phyloP scores from a whole-genome alignment of 2,888 invertebrate genomes.

The Molorchus minor region DNA sequence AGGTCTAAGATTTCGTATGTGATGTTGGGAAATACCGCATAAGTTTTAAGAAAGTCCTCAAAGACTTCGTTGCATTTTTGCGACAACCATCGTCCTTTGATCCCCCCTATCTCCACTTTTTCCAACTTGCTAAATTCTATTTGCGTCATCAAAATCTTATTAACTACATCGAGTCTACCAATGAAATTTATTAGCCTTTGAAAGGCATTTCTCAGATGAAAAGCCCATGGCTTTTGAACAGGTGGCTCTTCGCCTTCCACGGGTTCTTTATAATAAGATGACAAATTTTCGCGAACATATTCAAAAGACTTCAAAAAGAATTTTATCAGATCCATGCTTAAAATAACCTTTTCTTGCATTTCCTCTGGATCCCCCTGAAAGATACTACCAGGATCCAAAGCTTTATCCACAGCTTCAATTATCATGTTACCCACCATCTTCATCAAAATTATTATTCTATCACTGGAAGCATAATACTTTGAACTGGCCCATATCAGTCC shows the following conservation, averaged over 20 bases:
- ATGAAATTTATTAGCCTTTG: conserved; percentile 72
- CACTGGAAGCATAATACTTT: conserved; percentile 58
- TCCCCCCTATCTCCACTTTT: conserved; percentile 67
- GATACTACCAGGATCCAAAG: conserved; percentile 80
- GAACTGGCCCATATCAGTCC: conserved; percentile 89
- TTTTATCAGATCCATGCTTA: conserved; percentile 51
- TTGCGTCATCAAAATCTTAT: conserved; percentile 77
- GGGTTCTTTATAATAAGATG: conserved; percentile 58
- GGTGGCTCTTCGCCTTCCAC: conserved; percentile 57
- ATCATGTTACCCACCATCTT: conserved; percentile 83
- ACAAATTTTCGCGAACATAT: conserved; percentile 63
- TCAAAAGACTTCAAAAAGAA: conserved; percentile 61
- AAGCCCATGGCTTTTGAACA: conserved; percentile 77
- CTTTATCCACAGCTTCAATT: conserved; percentile 76
- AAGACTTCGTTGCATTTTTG: conserved; percentile 55
- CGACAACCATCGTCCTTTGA: conserved; percentile 57
- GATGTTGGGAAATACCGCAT: conserved; percentile 65
- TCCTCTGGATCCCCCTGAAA: conserved; percentile 81
- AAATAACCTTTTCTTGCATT: conserved; percentile 51
- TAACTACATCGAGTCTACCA: conserved; percentile 71
- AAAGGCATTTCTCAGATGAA: conserved; percentile 77
- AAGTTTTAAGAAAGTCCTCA: conserved; percentile 59
- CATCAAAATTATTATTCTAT: conserved; percentile 75
- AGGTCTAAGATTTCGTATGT: conserved; percentile 81
- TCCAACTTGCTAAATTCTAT: conserved; percentile 87